A percentile compares a stretch with the other conserved stretches of the same genome.
These are phyloP conservation scores for Tetanocera ferruginea DNA, from an alignment of 2,888 invertebrate genomes.

Conservation along the genomic window DNA sequence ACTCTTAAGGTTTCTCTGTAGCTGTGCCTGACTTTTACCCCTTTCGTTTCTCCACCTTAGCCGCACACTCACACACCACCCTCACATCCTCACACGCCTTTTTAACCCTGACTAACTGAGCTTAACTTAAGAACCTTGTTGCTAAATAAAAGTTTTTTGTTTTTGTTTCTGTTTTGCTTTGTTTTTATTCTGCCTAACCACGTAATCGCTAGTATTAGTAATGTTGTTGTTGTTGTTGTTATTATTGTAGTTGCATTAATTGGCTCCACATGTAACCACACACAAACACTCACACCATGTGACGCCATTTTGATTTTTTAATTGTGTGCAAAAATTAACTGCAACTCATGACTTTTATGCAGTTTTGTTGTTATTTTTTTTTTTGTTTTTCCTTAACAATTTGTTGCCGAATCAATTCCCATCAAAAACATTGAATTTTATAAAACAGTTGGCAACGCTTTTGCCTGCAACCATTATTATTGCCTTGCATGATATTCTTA, in stretches of 20 bases:
- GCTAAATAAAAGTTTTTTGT: neutral
- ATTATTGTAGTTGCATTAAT: constrained; percentile 50
- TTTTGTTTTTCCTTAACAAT: constrained; percentile 9
- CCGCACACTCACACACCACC: neutral
- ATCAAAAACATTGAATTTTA: neutral
- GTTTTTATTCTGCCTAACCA: neutral
- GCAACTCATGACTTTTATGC: constrained; percentile 7
- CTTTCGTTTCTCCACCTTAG: neutral
- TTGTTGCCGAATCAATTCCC: neutral
- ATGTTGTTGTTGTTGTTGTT: constrained; percentile 33
- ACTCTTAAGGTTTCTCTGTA: neutral
- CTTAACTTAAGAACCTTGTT: constrained; percentile 19
- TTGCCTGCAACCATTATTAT: neutral
- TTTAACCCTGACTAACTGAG: constrained; percentile 19
- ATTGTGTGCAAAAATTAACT: constrained; percentile 56
- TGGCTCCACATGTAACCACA: constrained; percentile 44
- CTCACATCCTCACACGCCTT: neutral
- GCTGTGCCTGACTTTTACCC: neutral
- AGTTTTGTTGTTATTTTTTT: neutral
- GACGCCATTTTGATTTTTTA: constrained; percentile 65
- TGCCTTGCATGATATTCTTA: too few relatives aligned
- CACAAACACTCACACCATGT: constrained; percentile 12
- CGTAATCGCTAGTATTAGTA: constrained; percentile 25
- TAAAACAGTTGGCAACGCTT: neutral
- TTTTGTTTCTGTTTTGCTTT: neutral